Percentiles rank a stretch among this genome's conserved stretches.
Evolutionary conservation across 2,888 invertebrate genomes (phyloP).

Genomic region (Leptopterna dolabrata): DNA sequence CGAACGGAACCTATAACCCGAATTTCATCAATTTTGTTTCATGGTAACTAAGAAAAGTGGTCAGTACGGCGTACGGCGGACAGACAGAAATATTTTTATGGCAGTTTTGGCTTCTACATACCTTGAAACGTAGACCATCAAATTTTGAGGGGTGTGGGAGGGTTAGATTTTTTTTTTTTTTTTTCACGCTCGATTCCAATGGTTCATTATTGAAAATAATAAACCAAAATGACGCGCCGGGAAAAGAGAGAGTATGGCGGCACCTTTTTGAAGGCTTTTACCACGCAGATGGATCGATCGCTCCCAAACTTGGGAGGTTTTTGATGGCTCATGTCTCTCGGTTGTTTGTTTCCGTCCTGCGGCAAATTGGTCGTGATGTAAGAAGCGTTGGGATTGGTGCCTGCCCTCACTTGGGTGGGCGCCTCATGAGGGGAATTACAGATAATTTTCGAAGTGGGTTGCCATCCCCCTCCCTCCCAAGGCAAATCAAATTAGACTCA

Average conservation of each 20-base stretch:
- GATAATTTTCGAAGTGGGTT: slow-evolving; percentile 51
- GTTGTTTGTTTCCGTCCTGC: slow-evolving; percentile 35
- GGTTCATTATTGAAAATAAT: background rate
- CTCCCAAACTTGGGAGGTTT: slow-evolving; percentile 6
- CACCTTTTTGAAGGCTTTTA: background rate
- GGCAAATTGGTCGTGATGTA: slow-evolving; percentile 48
- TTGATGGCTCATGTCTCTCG: slow-evolving; percentile 36
- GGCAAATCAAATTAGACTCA: slow-evolving; percentile 52
- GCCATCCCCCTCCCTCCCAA: slow-evolving; percentile 33
- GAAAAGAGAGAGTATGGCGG: background rate
- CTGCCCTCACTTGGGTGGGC: slow-evolving; percentile 52
- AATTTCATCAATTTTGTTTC: too few species aligned
- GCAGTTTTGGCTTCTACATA: too few species aligned
- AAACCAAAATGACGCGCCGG: background rate
- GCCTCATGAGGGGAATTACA: slow-evolving; percentile 54
- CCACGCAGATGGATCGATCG: background rate
- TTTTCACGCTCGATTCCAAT: too few species aligned
- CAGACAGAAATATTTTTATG: too few species aligned
- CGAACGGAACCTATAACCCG: too few species aligned
- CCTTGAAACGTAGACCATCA: too few species aligned
- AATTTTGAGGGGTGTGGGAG: too few species aligned
- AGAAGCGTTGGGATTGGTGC: slow-evolving; percentile 52
- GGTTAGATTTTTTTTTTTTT: too few species aligned
- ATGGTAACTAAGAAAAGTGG: too few species aligned
- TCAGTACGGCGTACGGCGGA: too few species aligned